These are phyloP conservation scores for Cichladusa arquata DNA, from an alignment of 2,113 vertebrate species.

Conservation along the genomic window DNA sequence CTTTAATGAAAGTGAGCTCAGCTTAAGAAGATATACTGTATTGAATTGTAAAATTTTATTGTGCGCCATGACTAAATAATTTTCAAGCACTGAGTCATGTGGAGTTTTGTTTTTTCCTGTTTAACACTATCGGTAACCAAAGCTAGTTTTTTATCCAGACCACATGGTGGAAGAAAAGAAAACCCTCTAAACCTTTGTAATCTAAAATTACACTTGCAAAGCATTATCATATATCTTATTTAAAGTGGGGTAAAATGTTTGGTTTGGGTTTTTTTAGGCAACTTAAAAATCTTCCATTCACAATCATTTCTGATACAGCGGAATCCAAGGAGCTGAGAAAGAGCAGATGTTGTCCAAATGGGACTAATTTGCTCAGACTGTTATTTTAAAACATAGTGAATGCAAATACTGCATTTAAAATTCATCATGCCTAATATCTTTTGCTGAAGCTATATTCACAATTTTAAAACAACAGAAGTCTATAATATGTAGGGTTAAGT, in stretches of 20 bases:
- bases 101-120: slow-evolving; percentile 27
- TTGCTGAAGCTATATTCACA: not conserved
- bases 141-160: slow-evolving; percentile 50
- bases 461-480: not conserved
- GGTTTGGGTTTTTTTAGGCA: not conserved
- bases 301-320: not conserved
- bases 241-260: not conserved
- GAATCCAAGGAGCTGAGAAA: not conserved
- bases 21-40: not conserved
- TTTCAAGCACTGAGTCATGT: not conserved
- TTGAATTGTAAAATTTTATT: slow-evolving; percentile 33
- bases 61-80: not conserved
- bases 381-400: slow-evolving; percentile 27
- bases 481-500: not conserved
- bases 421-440: not conserved
- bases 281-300: not conserved
- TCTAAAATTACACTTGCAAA: slow-evolving; percentile 11
- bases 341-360: slow-evolving; percentile 2
- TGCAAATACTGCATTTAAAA: slow-evolving; percentile 2
- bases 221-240: not conserved
- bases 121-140: slow-evolving; percentile 14
- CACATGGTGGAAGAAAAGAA: slow-evolving; percentile 12
- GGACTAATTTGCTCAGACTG: not conserved
- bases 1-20: not conserved
- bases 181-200: not conserved